Percentiles rank a stretch among this genome's conserved stretches.
These are phyloP conservation scores for Mactra quadrangularis DNA, from an alignment of 1,140 invertebrate species.

Conservation along the genomic window DNA sequence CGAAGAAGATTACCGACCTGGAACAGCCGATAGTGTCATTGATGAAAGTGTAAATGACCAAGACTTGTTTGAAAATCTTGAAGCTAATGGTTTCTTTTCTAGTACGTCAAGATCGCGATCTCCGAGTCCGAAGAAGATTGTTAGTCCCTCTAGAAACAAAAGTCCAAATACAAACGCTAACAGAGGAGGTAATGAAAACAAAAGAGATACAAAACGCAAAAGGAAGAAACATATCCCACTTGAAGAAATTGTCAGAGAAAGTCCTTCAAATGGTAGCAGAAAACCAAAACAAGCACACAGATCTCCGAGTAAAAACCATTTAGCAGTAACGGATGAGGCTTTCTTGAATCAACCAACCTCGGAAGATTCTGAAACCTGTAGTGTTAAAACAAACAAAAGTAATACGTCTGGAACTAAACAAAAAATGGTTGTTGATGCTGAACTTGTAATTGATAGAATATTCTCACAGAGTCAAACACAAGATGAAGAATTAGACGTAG, in stretches of 20 bases:
- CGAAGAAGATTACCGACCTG: slow-evolving; percentile 19
- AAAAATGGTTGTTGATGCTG: slow-evolving; percentile 61
- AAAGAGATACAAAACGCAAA: slow-evolving; percentile 37
- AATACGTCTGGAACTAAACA: slow-evolving; percentile 22
- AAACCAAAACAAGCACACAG: slow-evolving; percentile 60
- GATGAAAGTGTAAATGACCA: slow-evolving; percentile 65
- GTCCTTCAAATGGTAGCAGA: slow-evolving; percentile 61
- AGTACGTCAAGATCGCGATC: slow-evolving; percentile 54
- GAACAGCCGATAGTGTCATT: slow-evolving; percentile 60
- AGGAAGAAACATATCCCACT: slow-evolving; percentile 63
- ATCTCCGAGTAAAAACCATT: slow-evolving; percentile 57
- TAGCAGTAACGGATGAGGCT: slow-evolving; percentile 61
- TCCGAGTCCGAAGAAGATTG: slow-evolving; percentile 45
- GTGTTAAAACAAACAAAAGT: slow-evolving; percentile 61
- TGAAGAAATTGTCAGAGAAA: slow-evolving; percentile 74
- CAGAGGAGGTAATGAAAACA: slow-evolving; percentile 28
- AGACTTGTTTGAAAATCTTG: slow-evolving; percentile 71
- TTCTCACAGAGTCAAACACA: slow-evolving; percentile 63
- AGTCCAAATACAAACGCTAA: slow-evolving; percentile 20
- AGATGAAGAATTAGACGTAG: slow-evolving; percentile 42
- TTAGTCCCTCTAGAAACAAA: slow-evolving; percentile 1
- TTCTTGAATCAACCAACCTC: slow-evolving; percentile 68
- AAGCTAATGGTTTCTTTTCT: slow-evolving; percentile 72
- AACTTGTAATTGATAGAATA: slow-evolving; percentile 70
- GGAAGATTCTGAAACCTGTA: slow-evolving; percentile 70